Conservation (phyloP, 1,140 invertebrate species). For the Paralvinella palmiformis region DNA sequence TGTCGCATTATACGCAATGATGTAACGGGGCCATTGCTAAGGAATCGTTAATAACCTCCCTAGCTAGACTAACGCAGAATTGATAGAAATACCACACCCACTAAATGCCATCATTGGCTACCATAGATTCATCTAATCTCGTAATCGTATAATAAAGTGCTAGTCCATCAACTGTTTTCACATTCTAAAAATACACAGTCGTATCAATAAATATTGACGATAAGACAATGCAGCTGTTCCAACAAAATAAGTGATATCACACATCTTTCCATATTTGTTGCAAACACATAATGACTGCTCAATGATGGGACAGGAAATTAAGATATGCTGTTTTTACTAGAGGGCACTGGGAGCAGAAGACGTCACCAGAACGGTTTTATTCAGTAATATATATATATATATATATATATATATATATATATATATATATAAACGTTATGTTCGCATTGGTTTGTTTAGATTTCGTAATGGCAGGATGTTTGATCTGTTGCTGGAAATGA, state of each 20-base stretch:
- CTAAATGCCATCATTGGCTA: not conserved
- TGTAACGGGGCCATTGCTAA: constrained; percentile 4
- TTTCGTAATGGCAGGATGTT: too few species aligned
- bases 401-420: too few species aligned
- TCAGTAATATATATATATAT: too few species aligned
- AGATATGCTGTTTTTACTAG: too few species aligned
- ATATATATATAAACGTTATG: too few species aligned
- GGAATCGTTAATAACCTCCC: not conserved
- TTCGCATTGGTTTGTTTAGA: too few species aligned
- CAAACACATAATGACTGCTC: too few species aligned
- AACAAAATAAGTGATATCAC: constrained; percentile 4
- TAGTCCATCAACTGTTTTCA: not conserved
- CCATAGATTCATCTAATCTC: not conserved
- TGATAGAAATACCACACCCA: not conserved
- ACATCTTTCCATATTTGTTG: constrained; percentile 1
- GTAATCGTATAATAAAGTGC: not conserved
- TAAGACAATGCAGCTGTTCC: constrained; percentile 1
- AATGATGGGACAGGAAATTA: too few species aligned
- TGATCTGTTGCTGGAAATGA: too few species aligned
- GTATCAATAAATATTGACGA: not conserved
- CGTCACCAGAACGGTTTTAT: too few species aligned
- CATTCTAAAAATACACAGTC: not conserved
- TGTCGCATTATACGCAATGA: not conserved
- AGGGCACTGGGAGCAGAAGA: too few species aligned
- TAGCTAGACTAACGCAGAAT: constrained; percentile 3